Evolutionary conservation across 2,888 invertebrate species (phyloP).

Genomic region (Brenthis daphne): DNA sequence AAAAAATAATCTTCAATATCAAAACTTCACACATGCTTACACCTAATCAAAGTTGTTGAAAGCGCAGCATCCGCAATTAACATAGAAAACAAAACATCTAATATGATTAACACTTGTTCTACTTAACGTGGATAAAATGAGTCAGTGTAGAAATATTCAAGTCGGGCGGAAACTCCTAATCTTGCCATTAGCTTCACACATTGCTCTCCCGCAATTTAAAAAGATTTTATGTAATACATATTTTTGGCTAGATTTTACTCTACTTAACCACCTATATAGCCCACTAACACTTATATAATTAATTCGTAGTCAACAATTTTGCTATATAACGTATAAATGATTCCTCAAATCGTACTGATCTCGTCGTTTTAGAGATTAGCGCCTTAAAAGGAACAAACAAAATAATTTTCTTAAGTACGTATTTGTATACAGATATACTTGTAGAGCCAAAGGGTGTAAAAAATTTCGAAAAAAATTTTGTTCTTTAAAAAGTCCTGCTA

Average conservation of each 20-base stretch:
- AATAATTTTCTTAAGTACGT: no score
- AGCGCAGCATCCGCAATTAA: slow-evolving; percentile 22
- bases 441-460: no score
- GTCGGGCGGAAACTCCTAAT: slow-evolving; percentile 77
- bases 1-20: neutral
- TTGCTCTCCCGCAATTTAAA: slow-evolving; percentile 53
- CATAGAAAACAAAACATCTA: slow-evolving; percentile 34
- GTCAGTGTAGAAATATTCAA: slow-evolving; percentile 54
- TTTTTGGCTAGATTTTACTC: neutral
- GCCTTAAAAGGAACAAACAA: no score
- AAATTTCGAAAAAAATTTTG: no score
- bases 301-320: no score
- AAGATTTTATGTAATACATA: slow-evolving; percentile 1
- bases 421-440: no score
- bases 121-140: slow-evolving; percentile 42
- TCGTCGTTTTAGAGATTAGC: no score
- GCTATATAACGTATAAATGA: no score
- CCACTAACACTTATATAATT: no score
- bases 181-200: slow-evolving; percentile 72
- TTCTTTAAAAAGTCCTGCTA: no score
- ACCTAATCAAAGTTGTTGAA: slow-evolving; percentile 5
- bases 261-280: no score
- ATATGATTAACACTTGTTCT: slow-evolving; percentile 39
- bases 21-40: neutral
- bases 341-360: no score